Conservation (phyloP, 2,888 invertebrate species). For the Lordiphosa fenestrarum region DNA sequence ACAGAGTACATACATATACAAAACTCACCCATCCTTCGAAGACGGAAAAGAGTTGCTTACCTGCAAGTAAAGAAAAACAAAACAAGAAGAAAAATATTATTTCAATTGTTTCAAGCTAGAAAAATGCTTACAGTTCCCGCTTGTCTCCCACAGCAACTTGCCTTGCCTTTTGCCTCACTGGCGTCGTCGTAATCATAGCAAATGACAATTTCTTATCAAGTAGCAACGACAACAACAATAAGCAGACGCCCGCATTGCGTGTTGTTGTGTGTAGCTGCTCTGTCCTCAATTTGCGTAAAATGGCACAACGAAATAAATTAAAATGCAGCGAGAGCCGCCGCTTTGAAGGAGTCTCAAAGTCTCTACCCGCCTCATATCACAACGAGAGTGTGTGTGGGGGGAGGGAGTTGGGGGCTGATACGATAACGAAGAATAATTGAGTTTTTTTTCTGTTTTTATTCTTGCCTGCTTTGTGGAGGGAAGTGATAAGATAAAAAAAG, state of each 20-base stretch:
- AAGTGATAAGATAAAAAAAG: not conserved
- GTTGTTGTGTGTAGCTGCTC: constrained; percentile 30
- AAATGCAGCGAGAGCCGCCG: constrained; percentile 56
- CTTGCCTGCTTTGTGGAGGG: not conserved
- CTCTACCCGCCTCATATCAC: constrained; percentile 18
- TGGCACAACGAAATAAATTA: constrained; percentile 72
- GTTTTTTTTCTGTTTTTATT: not conserved
- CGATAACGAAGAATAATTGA: constrained; percentile 5
- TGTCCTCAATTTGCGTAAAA: constrained; percentile 73
- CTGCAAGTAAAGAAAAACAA: constrained; percentile 19
- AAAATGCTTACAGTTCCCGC: not conserved
- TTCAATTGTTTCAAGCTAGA: constrained; percentile 7
- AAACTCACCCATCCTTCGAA: too few species aligned
- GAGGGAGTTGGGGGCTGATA: constrained; percentile 1
- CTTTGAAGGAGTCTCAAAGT: constrained; percentile 9
- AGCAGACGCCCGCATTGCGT: constrained; percentile 50
- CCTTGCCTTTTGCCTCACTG: too few species aligned
- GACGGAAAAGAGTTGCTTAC: constrained; percentile 13
- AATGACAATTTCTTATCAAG: constrained; percentile 67
- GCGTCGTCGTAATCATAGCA: constrained; percentile 26
- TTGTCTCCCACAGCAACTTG: too few species aligned
- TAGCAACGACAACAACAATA: constrained; percentile 26
- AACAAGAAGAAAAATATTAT: constrained; percentile 18
- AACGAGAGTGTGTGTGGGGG: constrained; percentile 11
- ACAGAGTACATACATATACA: too few species aligned